A percentile compares a stretch with the other conserved stretches of the same genome.
phyloP scores from a whole-genome alignment of 1,140 invertebrate species.

The Drosophila virilis region DNA sequence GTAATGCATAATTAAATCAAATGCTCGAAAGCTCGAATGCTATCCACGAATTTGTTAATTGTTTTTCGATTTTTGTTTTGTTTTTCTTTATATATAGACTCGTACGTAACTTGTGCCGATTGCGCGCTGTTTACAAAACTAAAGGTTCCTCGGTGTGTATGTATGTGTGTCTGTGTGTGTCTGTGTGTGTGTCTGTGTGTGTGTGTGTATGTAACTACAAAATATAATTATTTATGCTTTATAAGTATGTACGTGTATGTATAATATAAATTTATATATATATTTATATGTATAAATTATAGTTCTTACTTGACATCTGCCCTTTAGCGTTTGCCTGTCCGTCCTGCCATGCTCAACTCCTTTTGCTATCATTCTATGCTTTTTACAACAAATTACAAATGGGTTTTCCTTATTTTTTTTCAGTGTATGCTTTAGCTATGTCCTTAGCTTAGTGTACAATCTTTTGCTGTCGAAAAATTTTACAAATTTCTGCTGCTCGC shows the following conservation, averaged over 20 bases:
- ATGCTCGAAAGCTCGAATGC: constrained; percentile 80
- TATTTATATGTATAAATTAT: constrained; percentile 69
- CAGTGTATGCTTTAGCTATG: constrained; percentile 52
- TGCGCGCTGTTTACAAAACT: constrained; percentile 73
- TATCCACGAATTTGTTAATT: constrained; percentile 49
- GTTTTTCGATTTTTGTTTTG: neutral
- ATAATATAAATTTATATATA: constrained; percentile 61
- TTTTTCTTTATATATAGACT: constrained; percentile 16
- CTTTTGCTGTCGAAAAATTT: constrained; percentile 64
- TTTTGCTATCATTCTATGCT: constrained; percentile 40
- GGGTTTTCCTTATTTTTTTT: constrained; percentile 47
- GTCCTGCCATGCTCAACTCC: constrained; percentile 14
- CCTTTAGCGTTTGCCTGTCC: constrained; percentile 16
- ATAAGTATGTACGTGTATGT: constrained; percentile 49
- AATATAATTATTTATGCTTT: constrained; percentile 74
- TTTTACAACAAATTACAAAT: constrained; percentile 83
- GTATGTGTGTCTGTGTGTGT: constrained; percentile 39
- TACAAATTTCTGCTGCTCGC: constrained; percentile 65
- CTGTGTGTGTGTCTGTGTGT: constrained; percentile 46
- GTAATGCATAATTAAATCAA: constrained; percentile 76
- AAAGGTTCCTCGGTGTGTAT: constrained; percentile 48
- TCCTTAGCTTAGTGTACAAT: constrained; percentile 74
- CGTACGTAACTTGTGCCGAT: constrained; percentile 73
- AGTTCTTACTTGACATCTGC: constrained; percentile 70
- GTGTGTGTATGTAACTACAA: constrained; percentile 63